phyloP scores from a whole-genome alignment of 2,797 vertebrate species.

The Microctenopoma steveboyesi region DNA sequence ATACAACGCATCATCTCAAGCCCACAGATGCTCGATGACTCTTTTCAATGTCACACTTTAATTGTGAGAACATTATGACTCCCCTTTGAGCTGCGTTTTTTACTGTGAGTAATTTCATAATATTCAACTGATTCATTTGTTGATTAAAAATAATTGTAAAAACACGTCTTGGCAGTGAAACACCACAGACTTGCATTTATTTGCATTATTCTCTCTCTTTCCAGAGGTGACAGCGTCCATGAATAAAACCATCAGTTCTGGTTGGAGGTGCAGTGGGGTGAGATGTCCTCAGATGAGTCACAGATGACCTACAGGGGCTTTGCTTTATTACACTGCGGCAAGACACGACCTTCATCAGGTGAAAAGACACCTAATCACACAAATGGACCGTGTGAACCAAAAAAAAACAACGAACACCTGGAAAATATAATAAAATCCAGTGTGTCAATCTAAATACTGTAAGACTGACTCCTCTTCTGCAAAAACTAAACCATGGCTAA shows the following conservation, averaged over 20 bases:
- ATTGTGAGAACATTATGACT: constrained; percentile 58
- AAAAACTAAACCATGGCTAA: no score
- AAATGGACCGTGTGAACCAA: constrained; percentile 1
- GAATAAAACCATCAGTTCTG: constrained; percentile 14
- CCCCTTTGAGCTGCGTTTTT: constrained; percentile 20
- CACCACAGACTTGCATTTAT: not conserved
- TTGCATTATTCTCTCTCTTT: not conserved
- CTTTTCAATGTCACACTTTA: constrained; percentile 55
- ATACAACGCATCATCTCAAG: constrained; percentile 2
- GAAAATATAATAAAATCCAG: not conserved
- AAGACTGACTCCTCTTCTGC: not conserved
- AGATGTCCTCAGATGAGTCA: constrained; percentile 56
- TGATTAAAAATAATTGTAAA: constrained; percentile 4
- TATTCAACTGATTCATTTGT: constrained; percentile 17
- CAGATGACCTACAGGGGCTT: constrained; percentile 31
- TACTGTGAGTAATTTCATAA: constrained; percentile 36
- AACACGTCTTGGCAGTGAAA: not conserved
- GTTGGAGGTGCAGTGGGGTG: constrained; percentile 27
- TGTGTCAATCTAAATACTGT: not conserved
- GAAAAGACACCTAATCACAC: constrained; percentile 11
- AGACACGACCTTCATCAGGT: constrained; percentile 40
- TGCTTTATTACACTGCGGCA: constrained; percentile 34
- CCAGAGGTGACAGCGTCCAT: not conserved
- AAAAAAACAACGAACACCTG: not conserved
- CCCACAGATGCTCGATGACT: constrained; percentile 52